phyloP scores from a whole-genome alignment of 2,113 vertebrate species.

The Phaethon lepturus region DNA sequence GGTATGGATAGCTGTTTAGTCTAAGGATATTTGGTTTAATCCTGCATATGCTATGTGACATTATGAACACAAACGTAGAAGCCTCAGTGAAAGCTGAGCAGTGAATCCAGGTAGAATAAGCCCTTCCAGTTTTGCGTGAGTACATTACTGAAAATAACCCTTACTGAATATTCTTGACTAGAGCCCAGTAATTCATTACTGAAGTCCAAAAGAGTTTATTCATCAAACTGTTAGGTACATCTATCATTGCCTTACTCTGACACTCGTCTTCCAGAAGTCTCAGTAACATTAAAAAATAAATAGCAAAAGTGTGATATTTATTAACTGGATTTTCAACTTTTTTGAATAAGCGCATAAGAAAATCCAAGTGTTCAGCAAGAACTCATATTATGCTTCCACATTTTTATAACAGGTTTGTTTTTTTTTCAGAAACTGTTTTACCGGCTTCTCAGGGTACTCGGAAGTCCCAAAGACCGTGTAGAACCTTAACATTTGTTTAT shows the following conservation, averaged over 20 bases:
- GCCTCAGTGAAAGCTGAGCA: not conserved
- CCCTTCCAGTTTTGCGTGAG: not conserved
- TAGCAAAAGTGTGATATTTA: not conserved
- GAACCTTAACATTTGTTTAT: not conserved
- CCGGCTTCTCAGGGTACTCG: not conserved
- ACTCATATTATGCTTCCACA: not conserved
- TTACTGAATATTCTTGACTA: not conserved
- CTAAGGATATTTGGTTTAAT: not conserved
- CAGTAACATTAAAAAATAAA: not conserved
- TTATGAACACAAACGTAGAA: not conserved
- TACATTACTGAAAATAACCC: not conserved
- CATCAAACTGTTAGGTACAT: not conserved
- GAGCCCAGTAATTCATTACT: not conserved
- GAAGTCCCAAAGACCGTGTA: not conserved
- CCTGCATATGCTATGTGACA: not conserved
- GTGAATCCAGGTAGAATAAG: not conserved
- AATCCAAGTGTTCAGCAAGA: not conserved
- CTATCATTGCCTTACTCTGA: not conserved
- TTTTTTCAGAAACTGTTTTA: not conserved
- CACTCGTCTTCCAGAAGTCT: not conserved
- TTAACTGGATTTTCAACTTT: not conserved
- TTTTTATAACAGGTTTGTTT: not conserved
- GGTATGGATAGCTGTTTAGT: not conserved
- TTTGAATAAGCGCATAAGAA: not conserved
- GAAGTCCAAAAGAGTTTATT: not conserved